Evolutionary conservation across 2,113 vertebrate species (phyloP).

Genomic region (Brachypteracias leptosomus): DNA sequence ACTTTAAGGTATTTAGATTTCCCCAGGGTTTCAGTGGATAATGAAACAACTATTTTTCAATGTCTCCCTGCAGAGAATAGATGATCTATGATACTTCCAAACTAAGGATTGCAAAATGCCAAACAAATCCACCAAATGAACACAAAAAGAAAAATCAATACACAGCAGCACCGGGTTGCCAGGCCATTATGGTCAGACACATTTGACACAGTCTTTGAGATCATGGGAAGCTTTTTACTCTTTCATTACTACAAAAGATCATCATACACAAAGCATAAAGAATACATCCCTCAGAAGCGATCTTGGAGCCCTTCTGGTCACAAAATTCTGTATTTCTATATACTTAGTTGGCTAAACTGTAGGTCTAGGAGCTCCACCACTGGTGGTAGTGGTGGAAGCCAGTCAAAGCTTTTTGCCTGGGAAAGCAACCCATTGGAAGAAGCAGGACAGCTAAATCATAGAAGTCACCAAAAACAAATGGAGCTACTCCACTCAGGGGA

Average conservation of each 20-base stretch:
- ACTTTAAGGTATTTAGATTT: constrained; percentile 67
- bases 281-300: not conserved
- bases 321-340: not conserved
- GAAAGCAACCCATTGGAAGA: not conserved
- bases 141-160: not conserved
- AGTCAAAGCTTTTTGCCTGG: not conserved
- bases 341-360: not conserved
- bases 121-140: not conserved
- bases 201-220: not conserved
- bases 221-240: not conserved
- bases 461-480: not conserved
- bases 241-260: not conserved
- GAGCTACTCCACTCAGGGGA: not conserved
- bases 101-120: not conserved
- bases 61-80: constrained; percentile 12
- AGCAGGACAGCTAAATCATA: not conserved
- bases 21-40: constrained; percentile 54
- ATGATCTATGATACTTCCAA: constrained; percentile 46
- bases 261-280: not conserved
- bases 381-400: not conserved
- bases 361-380: not conserved
- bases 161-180: not conserved
- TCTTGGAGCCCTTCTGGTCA: not conserved
- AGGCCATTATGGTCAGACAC: not conserved
- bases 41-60: constrained; percentile 57